Percentiles rank a stretch among this genome's conserved stretches.
phyloP scores from a whole-genome alignment of 2,888 invertebrate species.

The Cancer borealis region DNA sequence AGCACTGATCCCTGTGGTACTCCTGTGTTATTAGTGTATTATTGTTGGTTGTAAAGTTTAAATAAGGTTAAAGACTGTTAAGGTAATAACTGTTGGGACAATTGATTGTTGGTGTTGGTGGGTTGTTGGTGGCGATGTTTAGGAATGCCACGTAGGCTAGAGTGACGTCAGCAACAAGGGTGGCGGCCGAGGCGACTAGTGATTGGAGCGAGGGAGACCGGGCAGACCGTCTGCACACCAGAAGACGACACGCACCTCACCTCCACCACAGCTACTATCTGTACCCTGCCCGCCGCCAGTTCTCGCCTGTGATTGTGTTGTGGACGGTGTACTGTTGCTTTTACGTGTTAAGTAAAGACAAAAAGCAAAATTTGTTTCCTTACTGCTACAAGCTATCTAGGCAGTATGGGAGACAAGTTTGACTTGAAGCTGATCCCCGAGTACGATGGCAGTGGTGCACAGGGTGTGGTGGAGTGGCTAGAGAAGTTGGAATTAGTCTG shows the following conservation, averaged over 20 bases:
- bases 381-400: conserved; percentile 55
- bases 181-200: background rate
- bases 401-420: conserved; percentile 9
- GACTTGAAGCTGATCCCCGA: conserved; percentile 52
- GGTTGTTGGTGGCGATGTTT: too few species aligned
- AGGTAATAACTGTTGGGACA: too few species aligned
- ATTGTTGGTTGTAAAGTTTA: too few species aligned
- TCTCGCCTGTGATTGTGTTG: background rate
- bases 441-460: conserved; percentile 60
- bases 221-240: background rate
- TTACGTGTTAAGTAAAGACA: background rate
- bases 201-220: background rate
- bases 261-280: background rate
- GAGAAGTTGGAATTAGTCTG: conserved; percentile 55
- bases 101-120: too few species aligned
- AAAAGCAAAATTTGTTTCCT: conserved; percentile 16
- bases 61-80: too few species aligned
- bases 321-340: too few species aligned
- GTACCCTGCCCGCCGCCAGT: background rate
- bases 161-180: background rate
- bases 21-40: too few species aligned
- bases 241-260: background rate
- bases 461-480: conserved; percentile 56
- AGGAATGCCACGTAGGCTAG: background rate
- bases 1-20: too few species aligned